phyloP scores from a whole-genome alignment of 2,888 invertebrate species.

The Trachelus troglodyta region DNA sequence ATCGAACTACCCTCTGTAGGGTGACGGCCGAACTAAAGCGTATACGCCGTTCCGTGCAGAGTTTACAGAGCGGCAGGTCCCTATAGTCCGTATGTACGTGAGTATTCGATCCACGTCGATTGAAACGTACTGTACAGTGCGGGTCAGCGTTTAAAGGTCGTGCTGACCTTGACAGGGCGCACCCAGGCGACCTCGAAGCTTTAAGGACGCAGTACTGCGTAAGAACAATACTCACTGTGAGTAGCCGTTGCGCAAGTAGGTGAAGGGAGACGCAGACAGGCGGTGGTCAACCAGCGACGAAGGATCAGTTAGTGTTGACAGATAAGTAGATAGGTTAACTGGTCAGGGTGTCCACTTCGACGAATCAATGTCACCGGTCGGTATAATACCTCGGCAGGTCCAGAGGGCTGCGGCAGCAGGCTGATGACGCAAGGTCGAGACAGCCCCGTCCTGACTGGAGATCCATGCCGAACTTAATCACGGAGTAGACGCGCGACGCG shows the following conservation, averaged over 20 bases:
- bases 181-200: not conserved
- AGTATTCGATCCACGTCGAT: not conserved
- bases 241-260: not conserved
- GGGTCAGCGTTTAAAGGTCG: conserved; percentile 35
- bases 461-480: not conserved
- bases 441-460: too few relatives aligned
- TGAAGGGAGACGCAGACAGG: not conserved
- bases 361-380: not conserved
- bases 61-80: not conserved
- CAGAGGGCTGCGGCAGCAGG: not conserved
- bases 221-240: not conserved
- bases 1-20: not conserved
- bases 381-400: not conserved
- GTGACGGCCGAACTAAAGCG: not conserved
- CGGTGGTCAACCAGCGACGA: not conserved
- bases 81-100: not conserved
- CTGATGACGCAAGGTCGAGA: not conserved
- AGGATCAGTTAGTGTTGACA: not conserved
- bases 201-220: not conserved
- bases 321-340: not conserved
- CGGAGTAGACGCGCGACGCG: not conserved
- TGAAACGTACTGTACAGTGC: not conserved
- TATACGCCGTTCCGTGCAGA: not conserved
- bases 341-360: not conserved
- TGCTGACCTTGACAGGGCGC: conserved; percentile 32